Conservation (phyloP, 1,140 invertebrate genomes). For the Asobara japonica region DNA sequence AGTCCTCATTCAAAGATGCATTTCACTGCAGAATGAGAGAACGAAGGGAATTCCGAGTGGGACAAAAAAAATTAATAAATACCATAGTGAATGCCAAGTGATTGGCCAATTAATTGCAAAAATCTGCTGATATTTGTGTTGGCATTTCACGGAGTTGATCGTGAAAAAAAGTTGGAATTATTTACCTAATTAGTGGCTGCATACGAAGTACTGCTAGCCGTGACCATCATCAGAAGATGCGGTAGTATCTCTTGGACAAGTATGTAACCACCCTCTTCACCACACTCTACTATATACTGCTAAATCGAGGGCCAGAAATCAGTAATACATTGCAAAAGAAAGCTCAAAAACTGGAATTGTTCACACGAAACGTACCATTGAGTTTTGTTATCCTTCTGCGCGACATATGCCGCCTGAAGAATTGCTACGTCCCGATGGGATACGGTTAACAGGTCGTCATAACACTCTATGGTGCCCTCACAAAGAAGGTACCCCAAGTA, state of each 20-base stretch:
- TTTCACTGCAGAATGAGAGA: slow-evolving; percentile 12
- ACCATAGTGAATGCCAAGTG: background rate
- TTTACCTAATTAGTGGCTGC: too few species aligned
- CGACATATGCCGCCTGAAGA: slow-evolving; percentile 41
- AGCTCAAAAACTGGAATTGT: too few species aligned
- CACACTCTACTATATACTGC: too few species aligned
- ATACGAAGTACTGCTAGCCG: too few species aligned
- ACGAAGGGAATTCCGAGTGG: background rate
- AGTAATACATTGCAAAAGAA: too few species aligned
- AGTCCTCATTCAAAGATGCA: slow-evolving; percentile 54
- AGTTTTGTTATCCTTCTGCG: background rate
- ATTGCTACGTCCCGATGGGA: slow-evolving; percentile 25
- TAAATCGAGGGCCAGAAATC: too few species aligned
- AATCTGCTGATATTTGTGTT: too few species aligned
- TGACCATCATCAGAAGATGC: too few species aligned
- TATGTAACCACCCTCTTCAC: too few species aligned
- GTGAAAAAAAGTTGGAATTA: background rate
- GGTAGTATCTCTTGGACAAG: too few species aligned
- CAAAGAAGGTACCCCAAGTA: slow-evolving; percentile 58
- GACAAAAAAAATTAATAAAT: slow-evolving; percentile 18
- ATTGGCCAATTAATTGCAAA: slow-evolving; percentile 28
- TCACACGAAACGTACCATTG: background rate
- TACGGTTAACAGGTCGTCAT: slow-evolving; percentile 62
- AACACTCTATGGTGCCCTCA: slow-evolving; percentile 55
- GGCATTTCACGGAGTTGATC: too few species aligned